These are phyloP conservation scores for Percina caprodes DNA, from an alignment of 2,113 vertebrate genomes.

Conservation along the genomic window DNA sequence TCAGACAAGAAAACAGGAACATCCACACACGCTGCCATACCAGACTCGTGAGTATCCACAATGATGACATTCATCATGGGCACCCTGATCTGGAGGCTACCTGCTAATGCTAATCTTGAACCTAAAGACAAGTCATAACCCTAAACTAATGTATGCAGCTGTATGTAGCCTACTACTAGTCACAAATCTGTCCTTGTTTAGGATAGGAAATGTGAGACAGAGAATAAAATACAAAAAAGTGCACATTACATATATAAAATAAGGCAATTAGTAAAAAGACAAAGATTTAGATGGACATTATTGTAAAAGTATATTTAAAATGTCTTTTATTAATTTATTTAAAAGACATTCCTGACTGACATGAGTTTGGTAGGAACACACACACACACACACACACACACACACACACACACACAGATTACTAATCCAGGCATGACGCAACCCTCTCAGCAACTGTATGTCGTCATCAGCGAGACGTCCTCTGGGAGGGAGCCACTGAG, in stretches of 20 bases:
- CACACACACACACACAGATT: slow-evolving; percentile 19
- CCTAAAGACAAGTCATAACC: not conserved
- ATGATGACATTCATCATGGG: not conserved
- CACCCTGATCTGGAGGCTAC: not conserved
- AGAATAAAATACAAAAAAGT: not conserved
- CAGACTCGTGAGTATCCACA: not conserved
- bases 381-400: not conserved
- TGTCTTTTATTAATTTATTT: not conserved
- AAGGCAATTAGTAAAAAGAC: not conserved
- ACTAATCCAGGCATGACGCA: slow-evolving; percentile 63
- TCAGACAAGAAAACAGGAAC: slow-evolving; percentile 41
- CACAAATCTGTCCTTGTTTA: not conserved
- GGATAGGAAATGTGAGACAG: not conserved
- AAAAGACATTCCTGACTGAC: not conserved
- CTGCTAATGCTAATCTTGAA: slow-evolving; percentile 6
- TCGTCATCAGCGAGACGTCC: slow-evolving; percentile 54
- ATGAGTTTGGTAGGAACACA: slow-evolving; percentile 3
- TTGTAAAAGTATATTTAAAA: not conserved
- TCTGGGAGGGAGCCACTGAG: slow-evolving; percentile 21
- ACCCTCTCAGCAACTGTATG: slow-evolving; percentile 52
- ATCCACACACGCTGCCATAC: slow-evolving; percentile 18
- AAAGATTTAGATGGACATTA: not conserved
- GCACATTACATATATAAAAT: not conserved
- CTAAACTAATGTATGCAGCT: not conserved
- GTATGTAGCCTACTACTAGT: no score